A percentile compares a stretch with the other conserved stretches of the same genome.
phyloP scores from a whole-genome alignment of 2,113 vertebrate species.

The Anguilla japonica region DNA sequence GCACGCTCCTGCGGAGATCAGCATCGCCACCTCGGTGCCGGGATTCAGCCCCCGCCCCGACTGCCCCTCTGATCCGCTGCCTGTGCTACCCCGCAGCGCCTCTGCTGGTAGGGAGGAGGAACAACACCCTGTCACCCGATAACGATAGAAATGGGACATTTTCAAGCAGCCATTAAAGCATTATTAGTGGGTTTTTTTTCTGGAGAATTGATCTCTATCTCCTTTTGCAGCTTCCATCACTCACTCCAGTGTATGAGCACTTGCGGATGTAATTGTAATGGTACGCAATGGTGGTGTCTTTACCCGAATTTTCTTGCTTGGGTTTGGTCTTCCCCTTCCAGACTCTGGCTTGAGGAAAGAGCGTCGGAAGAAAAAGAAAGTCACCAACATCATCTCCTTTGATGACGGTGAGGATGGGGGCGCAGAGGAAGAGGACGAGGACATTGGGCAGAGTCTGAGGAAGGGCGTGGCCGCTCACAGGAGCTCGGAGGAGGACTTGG shows the following conservation, averaged over 20 bases:
- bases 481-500: slow-evolving; percentile 52
- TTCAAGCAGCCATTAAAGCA: not conserved
- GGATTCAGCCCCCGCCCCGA: slow-evolving; percentile 82
- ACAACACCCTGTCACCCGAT: not conserved
- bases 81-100: slow-evolving; percentile 78
- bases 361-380: slow-evolving; percentile 89
- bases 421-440: slow-evolving; percentile 74
- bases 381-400: slow-evolving; percentile 97
- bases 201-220: not conserved
- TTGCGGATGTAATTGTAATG: not conserved
- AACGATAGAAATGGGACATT: not conserved
- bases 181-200: not conserved
- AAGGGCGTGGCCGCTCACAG: slow-evolving; percentile 1
- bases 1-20: slow-evolving; percentile 90
- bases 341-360: slow-evolving; percentile 85
- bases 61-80: slow-evolving; percentile 82
- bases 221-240: too few species aligned
- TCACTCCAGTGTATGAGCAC: not conserved
- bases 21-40: slow-evolving; percentile 84
- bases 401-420: slow-evolving; percentile 82
- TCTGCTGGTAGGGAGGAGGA: slow-evolving; percentile 65
- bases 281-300: not conserved
- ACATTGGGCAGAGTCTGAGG: slow-evolving; percentile 13
- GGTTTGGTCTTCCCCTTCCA: slow-evolving; percentile 46
- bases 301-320: not conserved